phyloP scores from a whole-genome alignment of 2,797 vertebrate genomes.

The Helarctos malayanus region DNA sequence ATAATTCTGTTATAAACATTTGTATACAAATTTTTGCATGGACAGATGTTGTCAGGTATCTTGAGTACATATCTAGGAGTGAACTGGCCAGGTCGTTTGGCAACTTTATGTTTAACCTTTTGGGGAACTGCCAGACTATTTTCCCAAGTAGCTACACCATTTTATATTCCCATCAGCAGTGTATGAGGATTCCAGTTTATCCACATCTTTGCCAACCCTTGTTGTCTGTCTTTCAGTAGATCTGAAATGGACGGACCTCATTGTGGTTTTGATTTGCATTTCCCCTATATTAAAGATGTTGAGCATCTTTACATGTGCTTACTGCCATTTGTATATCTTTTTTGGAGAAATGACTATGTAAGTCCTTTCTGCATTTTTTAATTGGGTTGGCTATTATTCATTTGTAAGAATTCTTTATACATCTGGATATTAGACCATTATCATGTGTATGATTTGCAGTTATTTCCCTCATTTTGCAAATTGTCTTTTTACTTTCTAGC shows the following conservation, averaged over 20 bases:
- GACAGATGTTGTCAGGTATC: background rate
- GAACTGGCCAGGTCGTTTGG: background rate
- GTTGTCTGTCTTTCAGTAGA: background rate
- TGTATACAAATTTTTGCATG: background rate
- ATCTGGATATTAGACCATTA: background rate
- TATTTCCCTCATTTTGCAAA: background rate
- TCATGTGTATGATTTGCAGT: background rate
- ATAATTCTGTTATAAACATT: background rate
- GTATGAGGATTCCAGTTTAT: background rate
- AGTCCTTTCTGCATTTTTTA: background rate
- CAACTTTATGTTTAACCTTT: background rate
- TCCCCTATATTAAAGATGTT: background rate
- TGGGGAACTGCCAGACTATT: background rate
- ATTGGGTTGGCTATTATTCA: background rate
- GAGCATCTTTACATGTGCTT: background rate
- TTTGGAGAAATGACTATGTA: background rate
- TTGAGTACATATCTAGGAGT: background rate
- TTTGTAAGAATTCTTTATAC: background rate
- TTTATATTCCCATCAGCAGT: background rate
- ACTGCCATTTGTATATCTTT: background rate
- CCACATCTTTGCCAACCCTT: background rate
- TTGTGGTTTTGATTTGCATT: slow-evolving; percentile 3
- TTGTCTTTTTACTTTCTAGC: background rate
- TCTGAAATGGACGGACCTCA: background rate
- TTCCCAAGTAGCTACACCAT: background rate